Conservation (phyloP, 2,888 invertebrate genomes). For the Sphaeridia pumilis region DNA sequence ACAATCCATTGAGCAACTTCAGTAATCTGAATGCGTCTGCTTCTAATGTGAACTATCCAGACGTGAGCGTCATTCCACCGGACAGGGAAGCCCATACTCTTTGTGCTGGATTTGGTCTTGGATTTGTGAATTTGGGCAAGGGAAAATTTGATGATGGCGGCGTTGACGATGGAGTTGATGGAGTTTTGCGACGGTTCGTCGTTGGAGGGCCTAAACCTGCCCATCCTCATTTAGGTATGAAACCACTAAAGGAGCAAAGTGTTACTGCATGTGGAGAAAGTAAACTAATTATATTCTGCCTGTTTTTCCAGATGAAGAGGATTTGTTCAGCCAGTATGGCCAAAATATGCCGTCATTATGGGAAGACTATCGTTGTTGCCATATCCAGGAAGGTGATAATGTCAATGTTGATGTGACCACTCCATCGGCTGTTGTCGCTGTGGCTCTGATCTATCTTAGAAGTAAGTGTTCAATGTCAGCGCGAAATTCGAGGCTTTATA, state of each 20-base stretch:
- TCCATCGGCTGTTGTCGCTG: constrained; percentile 34
- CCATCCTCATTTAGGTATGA: constrained; percentile 14
- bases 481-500: no score
- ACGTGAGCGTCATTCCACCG: constrained; percentile 22
- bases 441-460: constrained; percentile 31
- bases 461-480: constrained; percentile 20
- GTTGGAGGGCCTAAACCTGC: constrained; percentile 35
- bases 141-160: constrained; percentile 22
- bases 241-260: not conserved
- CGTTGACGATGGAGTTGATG: constrained; percentile 34
- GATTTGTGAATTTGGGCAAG: constrained; percentile 34
- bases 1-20: constrained; percentile 32
- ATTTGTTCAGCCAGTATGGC: constrained; percentile 28
- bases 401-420: constrained; percentile 36
- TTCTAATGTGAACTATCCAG: constrained; percentile 23
- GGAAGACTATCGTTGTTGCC: constrained; percentile 36
- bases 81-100: constrained; percentile 35
- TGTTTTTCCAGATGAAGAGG: constrained; percentile 24
- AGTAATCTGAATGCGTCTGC: constrained; percentile 26
- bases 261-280: not conserved
- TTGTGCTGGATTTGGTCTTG: constrained; percentile 35
- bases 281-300: constrained; percentile 1
- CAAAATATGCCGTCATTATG: constrained; percentile 34
- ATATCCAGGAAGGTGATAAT: constrained; percentile 36
- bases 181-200: constrained; percentile 34